Conservation (phyloP, 2,113 vertebrate genomes). For the Oreocharis arfaki region DNA sequence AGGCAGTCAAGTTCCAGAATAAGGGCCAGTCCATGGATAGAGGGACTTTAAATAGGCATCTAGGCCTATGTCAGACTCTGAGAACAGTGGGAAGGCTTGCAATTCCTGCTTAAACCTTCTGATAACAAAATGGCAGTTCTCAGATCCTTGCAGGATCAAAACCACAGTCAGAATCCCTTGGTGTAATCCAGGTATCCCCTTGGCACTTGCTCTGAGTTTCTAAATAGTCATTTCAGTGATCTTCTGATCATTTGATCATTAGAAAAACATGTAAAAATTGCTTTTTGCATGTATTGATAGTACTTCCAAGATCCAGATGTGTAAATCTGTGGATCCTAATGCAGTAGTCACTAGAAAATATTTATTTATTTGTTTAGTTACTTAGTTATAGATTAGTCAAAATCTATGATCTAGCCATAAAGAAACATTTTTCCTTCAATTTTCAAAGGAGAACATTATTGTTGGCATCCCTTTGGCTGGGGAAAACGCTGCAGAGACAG, state of each 20-base stretch:
- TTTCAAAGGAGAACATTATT: not conserved
- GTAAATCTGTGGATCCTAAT: not conserved
- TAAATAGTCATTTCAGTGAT: not conserved
- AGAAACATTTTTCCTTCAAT: not conserved
- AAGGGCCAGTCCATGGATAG: not conserved
- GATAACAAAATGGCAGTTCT: not conserved
- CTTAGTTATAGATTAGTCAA: not conserved
- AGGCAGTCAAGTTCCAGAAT: not conserved
- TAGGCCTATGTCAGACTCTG: not conserved
- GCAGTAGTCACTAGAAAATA: not conserved
- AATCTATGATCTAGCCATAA: not conserved
- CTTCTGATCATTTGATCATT: not conserved
- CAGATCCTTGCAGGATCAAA: not conserved
- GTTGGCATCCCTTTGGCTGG: not conserved
- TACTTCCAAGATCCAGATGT: not conserved
- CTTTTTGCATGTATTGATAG: not conserved
- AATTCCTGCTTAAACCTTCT: not conserved
- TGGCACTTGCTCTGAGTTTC: not conserved
- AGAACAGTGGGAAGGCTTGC: not conserved
- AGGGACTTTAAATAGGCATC: not conserved
- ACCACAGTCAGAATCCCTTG: not conserved
- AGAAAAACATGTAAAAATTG: not conserved
- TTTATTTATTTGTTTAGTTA: not conserved
- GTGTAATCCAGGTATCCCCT: not conserved
- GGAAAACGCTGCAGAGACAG: not conserved